A percentile compares a stretch with the other conserved stretches of the same genome.
Conservation (phyloP, 1,140 invertebrate species). For the Bicyclus anynana region DNA sequence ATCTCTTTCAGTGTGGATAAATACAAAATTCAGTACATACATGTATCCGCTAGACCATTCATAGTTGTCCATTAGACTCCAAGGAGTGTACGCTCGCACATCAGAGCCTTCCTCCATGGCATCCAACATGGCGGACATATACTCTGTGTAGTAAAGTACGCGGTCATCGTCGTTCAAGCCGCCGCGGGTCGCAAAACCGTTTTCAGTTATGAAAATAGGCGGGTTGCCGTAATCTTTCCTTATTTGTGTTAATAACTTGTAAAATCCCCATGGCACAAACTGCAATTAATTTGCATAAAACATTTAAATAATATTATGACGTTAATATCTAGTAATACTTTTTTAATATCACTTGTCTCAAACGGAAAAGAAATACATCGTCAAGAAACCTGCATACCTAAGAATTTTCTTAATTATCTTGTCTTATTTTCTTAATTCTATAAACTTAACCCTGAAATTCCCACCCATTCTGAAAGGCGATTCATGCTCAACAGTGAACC, state of each 20-base stretch:
- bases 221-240: slow-evolving; percentile 48
- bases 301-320: too few relatives aligned
- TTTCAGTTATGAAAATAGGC: slow-evolving; percentile 37
- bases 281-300: too few relatives aligned
- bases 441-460: too few relatives aligned
- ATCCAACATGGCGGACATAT: slow-evolving; percentile 46
- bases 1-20: too few relatives aligned
- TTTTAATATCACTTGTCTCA: too few relatives aligned
- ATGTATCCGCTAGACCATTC: slow-evolving; percentile 78
- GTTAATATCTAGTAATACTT: too few relatives aligned
- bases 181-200: slow-evolving; percentile 53
- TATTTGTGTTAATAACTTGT: slow-evolving; percentile 41
- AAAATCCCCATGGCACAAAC: slow-evolving; percentile 33
- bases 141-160: slow-evolving; percentile 73
- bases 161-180: slow-evolving; percentile 43
- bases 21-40: slow-evolving; percentile 68
- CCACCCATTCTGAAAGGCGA: too few relatives aligned
- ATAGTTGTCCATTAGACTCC: slow-evolving; percentile 83
- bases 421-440: too few relatives aligned
- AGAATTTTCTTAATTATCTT: too few relatives aligned
- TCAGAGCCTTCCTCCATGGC: slow-evolving; percentile 57
- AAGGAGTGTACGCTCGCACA: slow-evolving; percentile 77
- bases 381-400: too few relatives aligned
- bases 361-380: too few relatives aligned
- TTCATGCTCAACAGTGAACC: too few relatives aligned